Evolutionary conservation across 2,797 vertebrate species (phyloP).

Genomic region (Lycodopsis pacificus): DNA sequence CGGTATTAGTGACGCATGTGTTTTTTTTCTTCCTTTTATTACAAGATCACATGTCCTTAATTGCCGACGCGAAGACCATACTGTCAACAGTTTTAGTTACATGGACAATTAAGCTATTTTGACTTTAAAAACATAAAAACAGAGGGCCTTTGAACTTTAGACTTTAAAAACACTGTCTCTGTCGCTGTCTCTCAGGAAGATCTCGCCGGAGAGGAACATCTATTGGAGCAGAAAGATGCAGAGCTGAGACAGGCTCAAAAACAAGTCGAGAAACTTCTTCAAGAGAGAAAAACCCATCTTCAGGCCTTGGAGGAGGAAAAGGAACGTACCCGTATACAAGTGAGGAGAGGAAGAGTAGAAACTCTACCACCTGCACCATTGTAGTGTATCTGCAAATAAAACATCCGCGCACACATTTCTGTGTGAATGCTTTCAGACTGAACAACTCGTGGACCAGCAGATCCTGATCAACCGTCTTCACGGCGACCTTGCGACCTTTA

Average conservation of each 20-base stretch:
- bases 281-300: conserved; percentile 78
- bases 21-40: neutral
- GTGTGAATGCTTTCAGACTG: conserved; percentile 80
- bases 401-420: neutral
- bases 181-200: conserved; percentile 78
- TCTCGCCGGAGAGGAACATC: conserved; percentile 78
- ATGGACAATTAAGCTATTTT: neutral
- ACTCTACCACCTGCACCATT: neutral
- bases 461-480: conserved; percentile 86
- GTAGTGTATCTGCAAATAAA: neutral
- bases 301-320: conserved; percentile 82
- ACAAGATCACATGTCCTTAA: neutral
- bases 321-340: conserved; percentile 85
- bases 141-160: neutral
- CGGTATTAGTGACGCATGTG: neutral
- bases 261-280: conserved; percentile 79
- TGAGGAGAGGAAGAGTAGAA: conserved; percentile 51
- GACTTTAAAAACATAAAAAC: neutral
- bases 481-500: conserved; percentile 76
- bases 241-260: conserved; percentile 82
- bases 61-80: neutral
- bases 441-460: conserved; percentile 91
- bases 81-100: neutral
- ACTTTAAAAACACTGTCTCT: neutral
- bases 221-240: conserved; percentile 83